These are phyloP conservation scores for Brenthis daphne DNA, from an alignment of 2,888 invertebrate genomes.

Conservation along the genomic window DNA sequence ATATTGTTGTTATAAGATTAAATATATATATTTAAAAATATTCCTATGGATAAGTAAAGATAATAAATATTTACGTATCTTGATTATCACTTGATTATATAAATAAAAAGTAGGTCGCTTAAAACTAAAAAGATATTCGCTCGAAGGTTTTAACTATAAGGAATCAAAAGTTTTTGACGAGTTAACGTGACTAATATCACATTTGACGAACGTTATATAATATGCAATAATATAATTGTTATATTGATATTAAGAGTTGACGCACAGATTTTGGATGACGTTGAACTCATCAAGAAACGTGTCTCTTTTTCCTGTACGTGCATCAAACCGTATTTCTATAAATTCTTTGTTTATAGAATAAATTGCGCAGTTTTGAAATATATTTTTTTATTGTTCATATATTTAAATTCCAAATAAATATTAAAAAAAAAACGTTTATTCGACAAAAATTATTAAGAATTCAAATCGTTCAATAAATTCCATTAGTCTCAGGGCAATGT, in stretches of 20 bases:
- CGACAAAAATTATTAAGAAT: not conserved
- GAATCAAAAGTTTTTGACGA: not conserved
- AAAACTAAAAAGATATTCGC: too few species aligned
- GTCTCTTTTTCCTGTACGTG: conserved; percentile 41
- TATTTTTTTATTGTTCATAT: not conserved
- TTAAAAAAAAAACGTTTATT: not conserved
- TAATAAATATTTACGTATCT: too few species aligned
- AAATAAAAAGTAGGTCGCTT: too few species aligned
- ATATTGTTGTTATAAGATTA: too few species aligned
- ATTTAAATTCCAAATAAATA: not conserved
- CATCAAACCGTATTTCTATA: conserved; percentile 33
- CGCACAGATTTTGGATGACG: conserved; percentile 31
- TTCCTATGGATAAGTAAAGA: too few species aligned
- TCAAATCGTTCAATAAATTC: conserved; percentile 20
- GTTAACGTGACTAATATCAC: conserved; percentile 4
- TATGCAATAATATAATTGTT: not conserved
- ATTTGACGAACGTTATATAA: conserved; percentile 8
- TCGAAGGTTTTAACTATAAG: not conserved
- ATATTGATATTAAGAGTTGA: conserved; percentile 15
- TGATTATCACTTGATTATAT: too few species aligned
- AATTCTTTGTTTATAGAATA: conserved; percentile 42
- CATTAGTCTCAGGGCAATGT: conserved; percentile 55
- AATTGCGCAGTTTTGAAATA: conserved; percentile 47
- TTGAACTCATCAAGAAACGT: conserved; percentile 33
- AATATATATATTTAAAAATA: too few species aligned